Evolutionary conservation across 2,113 vertebrate species (phyloP).

Genomic region (Percina caprodes): DNA sequence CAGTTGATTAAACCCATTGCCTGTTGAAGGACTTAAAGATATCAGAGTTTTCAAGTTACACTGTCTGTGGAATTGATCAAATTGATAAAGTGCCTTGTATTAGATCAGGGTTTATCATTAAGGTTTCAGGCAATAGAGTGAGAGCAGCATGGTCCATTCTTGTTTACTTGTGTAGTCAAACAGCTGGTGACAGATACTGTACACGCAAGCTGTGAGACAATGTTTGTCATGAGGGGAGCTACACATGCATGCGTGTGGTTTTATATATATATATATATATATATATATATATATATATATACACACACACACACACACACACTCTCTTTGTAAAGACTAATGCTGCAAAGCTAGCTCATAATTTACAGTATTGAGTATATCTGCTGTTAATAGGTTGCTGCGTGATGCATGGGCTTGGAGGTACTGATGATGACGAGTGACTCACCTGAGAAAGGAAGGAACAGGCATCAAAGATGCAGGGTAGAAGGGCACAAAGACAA

Average conservation of each 20-base stretch:
- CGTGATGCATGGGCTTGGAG: slow-evolving; percentile 13
- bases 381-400: slow-evolving; percentile 14
- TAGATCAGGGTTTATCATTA: background rate
- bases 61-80: background rate
- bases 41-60: background rate
- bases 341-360: background rate
- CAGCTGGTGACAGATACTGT: slow-evolving; percentile 5
- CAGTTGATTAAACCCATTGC: background rate
- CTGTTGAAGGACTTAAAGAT: background rate
- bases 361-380: slow-evolving; percentile 28
- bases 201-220: slow-evolving; percentile 2
- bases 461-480: slow-evolving; percentile 12
- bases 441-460: slow-evolving; percentile 28
- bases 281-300: too few species aligned
- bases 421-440: slow-evolving; percentile 13
- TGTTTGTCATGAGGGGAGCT: background rate
- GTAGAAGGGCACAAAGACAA: slow-evolving; percentile 19
- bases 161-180: background rate
- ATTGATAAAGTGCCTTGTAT: background rate
- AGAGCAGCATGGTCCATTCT: background rate
- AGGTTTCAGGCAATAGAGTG: background rate
- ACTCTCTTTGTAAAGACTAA: slow-evolving; percentile 6
- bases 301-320: too few species aligned
- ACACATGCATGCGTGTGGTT: background rate
- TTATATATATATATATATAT: too few species aligned